Base-by-base conservation (phyloP, 2,888 invertebrate genomes). In the Troides aeacus region DNA sequence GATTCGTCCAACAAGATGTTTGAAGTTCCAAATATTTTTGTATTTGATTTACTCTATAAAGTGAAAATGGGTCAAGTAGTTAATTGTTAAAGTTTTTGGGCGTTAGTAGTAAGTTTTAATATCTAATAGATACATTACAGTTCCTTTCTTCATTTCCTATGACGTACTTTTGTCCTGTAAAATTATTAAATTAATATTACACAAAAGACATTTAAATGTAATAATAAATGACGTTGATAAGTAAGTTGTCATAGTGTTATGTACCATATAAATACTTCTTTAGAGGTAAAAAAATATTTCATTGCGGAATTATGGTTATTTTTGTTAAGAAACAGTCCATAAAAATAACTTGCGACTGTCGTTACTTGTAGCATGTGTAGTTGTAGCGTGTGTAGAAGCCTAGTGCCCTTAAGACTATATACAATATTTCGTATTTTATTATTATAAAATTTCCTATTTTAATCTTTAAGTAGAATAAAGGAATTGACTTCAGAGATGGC, bases 21-120 rank as follows among this genome's bases (percentile, higher is more conserved):
- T 2, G 80, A 76, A 71, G 73, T 79, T 1, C 68, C 56, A 50
- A 73, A 59, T 7, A 71, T 70, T 4, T 84, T 69, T 8, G 79
- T 78, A 21, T 81, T 76, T 0, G 84, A 82, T 57, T 78, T 78
- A 58, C 69, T 75, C 80, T 79, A 69, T 46, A 73, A 72, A 58
- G 24, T 18, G 6, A 53, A 57, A 8, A 57, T 21, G 21, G 1
- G 57, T 23, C 21, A 23, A 50, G 1, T 50, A 15, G 10, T 12
- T 50, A 15, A 50, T 24, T 58, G 10, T 21, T 50, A 50, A 12
- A 15, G 2, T 17, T 18, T 50, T 15, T 18, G 5, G 12, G 1
- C 2, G 17, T 23, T 30, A 4, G 30, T 12, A 36, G 36, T 39
- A n/a, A 1, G 4, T 60, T 60, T 60, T 8, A 39, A 17, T 58